Conservation (phyloP, 2,113 vertebrate species). For the Poecile atricapillus region DNA sequence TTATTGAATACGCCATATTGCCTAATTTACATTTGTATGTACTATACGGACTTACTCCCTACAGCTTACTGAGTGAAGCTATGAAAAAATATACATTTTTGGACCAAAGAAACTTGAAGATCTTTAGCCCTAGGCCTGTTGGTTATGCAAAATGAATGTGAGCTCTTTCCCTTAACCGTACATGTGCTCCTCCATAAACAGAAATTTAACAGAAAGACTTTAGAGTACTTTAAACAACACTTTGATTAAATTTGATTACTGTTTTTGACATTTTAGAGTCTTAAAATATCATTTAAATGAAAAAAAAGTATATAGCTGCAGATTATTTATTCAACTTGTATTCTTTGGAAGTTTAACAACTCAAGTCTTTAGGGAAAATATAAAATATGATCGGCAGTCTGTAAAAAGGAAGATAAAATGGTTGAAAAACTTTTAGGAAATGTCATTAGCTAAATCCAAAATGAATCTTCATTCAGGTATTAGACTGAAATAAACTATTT, state of each 20-base stretch:
- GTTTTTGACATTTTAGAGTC: background rate
- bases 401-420: background rate
- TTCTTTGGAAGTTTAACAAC: background rate
- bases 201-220: background rate
- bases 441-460: background rate
- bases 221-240: background rate
- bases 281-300: background rate
- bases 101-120: background rate
- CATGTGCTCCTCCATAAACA: rapidly evolving
- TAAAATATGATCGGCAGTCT: background rate
- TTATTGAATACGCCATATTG: background rate
- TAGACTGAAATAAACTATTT: background rate
- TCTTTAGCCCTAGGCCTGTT: background rate
- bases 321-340: background rate
- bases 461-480: background rate
- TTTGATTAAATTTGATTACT: background rate
- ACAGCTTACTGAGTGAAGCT: background rate
- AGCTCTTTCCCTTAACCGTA: background rate
- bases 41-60: background rate
- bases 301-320: background rate
- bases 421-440: background rate
- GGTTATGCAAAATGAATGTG: background rate
- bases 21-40: background rate
- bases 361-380: background rate
- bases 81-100: background rate